Percentiles rank a stretch among this genome's conserved stretches.
These are phyloP conservation scores for Melieria picta DNA, from an alignment of 2,888 invertebrate species.

Conservation along the genomic window DNA sequence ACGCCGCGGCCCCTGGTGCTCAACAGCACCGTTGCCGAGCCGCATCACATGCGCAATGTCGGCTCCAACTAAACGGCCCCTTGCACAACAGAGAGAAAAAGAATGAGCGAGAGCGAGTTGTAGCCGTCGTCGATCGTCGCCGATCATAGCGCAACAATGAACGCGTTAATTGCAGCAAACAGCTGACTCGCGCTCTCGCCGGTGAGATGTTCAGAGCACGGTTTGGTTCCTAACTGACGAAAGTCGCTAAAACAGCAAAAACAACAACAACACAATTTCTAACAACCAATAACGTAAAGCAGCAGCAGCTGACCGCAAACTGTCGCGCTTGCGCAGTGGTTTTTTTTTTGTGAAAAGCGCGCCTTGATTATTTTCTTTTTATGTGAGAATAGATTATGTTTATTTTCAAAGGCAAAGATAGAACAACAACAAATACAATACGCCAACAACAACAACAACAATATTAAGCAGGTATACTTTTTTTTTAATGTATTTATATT, in stretches of 20 bases:
- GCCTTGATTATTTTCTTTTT: too few relatives aligned
- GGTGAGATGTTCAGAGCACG: constrained; percentile 58
- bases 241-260: constrained; percentile 40
- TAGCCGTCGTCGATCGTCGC: neutral
- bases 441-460: constrained; percentile 11
- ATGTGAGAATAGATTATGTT: too few relatives aligned
- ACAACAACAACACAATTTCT: constrained; percentile 8
- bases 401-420: too few relatives aligned
- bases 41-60: constrained; percentile 66
- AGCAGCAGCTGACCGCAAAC: neutral
- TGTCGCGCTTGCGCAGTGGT: neutral
- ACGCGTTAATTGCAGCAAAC: constrained; percentile 13
- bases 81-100: constrained; percentile 4
- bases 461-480: neutral
- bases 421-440: too few relatives aligned
- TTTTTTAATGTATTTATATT: too few relatives aligned
- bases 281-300: constrained; percentile 4
- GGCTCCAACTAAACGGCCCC: constrained; percentile 64
- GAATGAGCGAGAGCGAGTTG: constrained; percentile 4
- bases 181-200: constrained; percentile 22
- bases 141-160: constrained; percentile 17
- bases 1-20: constrained; percentile 69
- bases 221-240: constrained; percentile 64
- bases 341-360: too few relatives aligned
- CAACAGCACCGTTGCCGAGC: constrained; percentile 56